Conservation (phyloP, 1,140 invertebrate genomes). For the Cydia strobilella region DNA sequence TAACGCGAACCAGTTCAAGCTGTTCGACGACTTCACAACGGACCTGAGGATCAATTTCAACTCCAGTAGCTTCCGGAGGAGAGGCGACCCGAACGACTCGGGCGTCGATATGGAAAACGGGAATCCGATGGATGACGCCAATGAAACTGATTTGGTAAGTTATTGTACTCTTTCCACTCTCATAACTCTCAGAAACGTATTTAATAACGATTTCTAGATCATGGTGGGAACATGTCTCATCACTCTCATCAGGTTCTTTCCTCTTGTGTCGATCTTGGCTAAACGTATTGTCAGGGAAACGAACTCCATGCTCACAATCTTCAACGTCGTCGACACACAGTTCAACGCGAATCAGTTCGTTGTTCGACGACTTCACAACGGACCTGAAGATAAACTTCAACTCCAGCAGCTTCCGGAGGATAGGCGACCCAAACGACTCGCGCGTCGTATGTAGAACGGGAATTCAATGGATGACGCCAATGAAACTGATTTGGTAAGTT, state of each 20-base stretch:
- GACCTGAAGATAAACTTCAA: conserved; percentile 68
- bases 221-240: no score
- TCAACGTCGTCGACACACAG: conserved; percentile 71
- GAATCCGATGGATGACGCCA: conserved; percentile 63
- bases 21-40: conserved; percentile 72
- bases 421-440: conserved; percentile 66
- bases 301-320: no score
- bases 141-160: conserved; percentile 74
- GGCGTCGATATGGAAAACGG: conserved; percentile 76
- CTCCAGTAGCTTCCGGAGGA: conserved; percentile 55
- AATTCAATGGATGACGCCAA: conserved; percentile 66
- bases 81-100: conserved; percentile 66
- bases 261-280: no score
- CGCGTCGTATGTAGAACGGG: conserved; percentile 72
- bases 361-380: conserved; percentile 72
- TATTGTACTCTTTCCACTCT: background rate
- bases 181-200: no score
- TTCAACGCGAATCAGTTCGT: conserved; percentile 73
- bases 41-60: conserved; percentile 69
- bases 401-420: conserved; percentile 54
- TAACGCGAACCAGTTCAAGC: conserved; percentile 74
- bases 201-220: no score
- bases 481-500: conserved; percentile 71
- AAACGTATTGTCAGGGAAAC: no score
- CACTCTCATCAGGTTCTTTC: no score